phyloP scores from a whole-genome alignment of 2,888 invertebrate species.

The Tachystola acroxantha region DNA sequence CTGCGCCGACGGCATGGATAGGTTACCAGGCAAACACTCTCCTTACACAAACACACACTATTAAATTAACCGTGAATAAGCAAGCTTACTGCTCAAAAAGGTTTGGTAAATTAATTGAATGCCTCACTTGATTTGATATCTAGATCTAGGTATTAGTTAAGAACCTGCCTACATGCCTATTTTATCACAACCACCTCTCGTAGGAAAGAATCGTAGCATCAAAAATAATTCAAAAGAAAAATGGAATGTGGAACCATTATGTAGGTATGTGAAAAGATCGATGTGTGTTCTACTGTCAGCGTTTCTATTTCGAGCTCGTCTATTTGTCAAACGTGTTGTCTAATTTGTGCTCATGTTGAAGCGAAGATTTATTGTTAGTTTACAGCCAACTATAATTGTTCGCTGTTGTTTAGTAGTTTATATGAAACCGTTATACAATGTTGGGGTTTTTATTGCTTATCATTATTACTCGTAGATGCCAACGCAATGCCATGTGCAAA shows the following conservation, averaged over 20 bases:
- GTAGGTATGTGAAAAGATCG: conserved; percentile 50
- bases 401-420: too few relatives aligned
- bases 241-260: conserved; percentile 60
- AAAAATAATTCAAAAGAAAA: conserved; percentile 72
- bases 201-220: too few relatives aligned
- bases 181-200: too few relatives aligned
- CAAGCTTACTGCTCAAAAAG: neutral
- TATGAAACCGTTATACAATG: too few relatives aligned
- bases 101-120: too few relatives aligned
- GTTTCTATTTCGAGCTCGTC: conserved; percentile 58
- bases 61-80: neutral
- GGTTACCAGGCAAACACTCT: conserved; percentile 45
- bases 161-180: too few relatives aligned
- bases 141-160: too few relatives aligned
- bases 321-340: conserved; percentile 67
- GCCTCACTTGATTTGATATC: too few relatives aligned
- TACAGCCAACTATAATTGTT: too few relatives aligned
- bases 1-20: conserved; percentile 29
- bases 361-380: conserved; percentile 63
- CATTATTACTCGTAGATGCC: too few relatives aligned
- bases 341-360: conserved; percentile 68
- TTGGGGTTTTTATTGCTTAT: too few relatives aligned
- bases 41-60: neutral
- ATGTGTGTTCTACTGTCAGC: conserved; percentile 66
- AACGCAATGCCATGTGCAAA: neutral